Evolutionary conservation across 2,113 vertebrate genomes (phyloP).

Genomic region (Vulpes vulpes): DNA sequence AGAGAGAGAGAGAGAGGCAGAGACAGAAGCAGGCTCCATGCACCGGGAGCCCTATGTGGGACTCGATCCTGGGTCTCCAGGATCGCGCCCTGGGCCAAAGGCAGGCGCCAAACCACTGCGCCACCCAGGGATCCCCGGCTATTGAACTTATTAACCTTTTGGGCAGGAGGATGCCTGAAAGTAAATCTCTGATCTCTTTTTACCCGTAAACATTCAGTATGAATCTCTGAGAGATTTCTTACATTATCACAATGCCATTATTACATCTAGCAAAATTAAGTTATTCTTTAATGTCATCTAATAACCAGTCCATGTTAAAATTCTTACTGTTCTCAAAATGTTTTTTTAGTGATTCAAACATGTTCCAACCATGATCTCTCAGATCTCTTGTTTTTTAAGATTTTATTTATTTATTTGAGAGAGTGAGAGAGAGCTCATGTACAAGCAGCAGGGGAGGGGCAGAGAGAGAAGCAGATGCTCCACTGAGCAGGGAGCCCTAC

Average conservation of each 20-base stretch:
- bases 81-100: no score
- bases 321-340: conserved; percentile 32
- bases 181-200: conserved; percentile 8
- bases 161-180: background rate
- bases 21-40: no score
- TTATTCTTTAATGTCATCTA: conserved; percentile 35
- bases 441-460: background rate
- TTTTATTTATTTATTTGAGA: background rate
- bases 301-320: background rate
- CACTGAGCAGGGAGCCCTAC: background rate
- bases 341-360: conserved; percentile 43
- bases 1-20: no score
- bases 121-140: background rate
- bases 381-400: background rate
- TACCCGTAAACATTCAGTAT: background rate
- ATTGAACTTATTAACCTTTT: conserved; percentile 52
- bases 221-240: background rate
- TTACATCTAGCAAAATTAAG: conserved; percentile 16
- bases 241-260: background rate
- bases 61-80: no score
- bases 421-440: background rate
- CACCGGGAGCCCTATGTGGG: no score
- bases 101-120: no score
- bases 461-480: background rate
- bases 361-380: conserved; percentile 22